Conservation (phyloP, 1,140 invertebrate genomes). For the Drosophila takahashii region DNA sequence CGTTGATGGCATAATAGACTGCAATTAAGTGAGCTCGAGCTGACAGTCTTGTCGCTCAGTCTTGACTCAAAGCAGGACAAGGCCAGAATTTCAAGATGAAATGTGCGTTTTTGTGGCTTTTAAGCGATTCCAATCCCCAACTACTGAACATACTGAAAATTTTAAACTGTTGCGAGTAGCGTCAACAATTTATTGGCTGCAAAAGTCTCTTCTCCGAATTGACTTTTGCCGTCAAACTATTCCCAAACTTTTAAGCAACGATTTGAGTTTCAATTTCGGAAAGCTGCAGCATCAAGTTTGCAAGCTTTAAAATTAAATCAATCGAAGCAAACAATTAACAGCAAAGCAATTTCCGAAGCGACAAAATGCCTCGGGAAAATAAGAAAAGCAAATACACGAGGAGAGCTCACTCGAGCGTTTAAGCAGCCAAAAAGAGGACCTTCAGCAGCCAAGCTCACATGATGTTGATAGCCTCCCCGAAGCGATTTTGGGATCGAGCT, state of each 20-base stretch:
- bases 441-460: constrained; percentile 34
- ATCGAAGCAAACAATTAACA: constrained; percentile 76
- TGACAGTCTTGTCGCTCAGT: constrained; percentile 66
- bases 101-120: constrained; percentile 56
- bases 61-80: constrained; percentile 42
- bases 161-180: constrained; percentile 27
- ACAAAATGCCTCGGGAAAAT: constrained; percentile 59
- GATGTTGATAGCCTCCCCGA: constrained; percentile 26
- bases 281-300: constrained; percentile 46
- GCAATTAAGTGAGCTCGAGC: constrained; percentile 78
- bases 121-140: constrained; percentile 5
- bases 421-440: constrained; percentile 46
- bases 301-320: constrained; percentile 72
- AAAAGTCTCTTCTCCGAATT: constrained; percentile 4
- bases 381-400: constrained; percentile 57
- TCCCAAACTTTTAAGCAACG: constrained; percentile 59
- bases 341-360: constrained; percentile 76
- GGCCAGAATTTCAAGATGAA: constrained; percentile 22
- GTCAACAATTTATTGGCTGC: neutral
- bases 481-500: constrained; percentile 17
- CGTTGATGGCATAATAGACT: constrained; percentile 82
- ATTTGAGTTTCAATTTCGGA: constrained; percentile 50
- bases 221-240: constrained; percentile 44
- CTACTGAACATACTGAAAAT: neutral
- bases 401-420: constrained; percentile 44